Conservation (phyloP, 2,888 invertebrate species). For the Sisyra nigra region DNA sequence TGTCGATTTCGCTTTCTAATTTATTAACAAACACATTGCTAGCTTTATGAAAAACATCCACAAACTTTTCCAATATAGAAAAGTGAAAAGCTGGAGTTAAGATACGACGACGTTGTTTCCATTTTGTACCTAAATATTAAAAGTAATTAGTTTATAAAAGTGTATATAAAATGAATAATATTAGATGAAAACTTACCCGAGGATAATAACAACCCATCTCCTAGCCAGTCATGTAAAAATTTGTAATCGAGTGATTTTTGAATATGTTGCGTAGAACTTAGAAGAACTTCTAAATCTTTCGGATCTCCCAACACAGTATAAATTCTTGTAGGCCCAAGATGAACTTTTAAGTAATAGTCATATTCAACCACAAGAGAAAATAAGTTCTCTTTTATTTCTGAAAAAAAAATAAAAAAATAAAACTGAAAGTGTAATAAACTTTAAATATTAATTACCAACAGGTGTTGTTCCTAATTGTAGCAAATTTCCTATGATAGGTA, state of each 20-base stretch:
- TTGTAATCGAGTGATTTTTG: slow-evolving; percentile 21
- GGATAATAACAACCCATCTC: slow-evolving; percentile 23
- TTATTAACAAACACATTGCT: slow-evolving; percentile 37
- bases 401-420: slow-evolving; percentile 5
- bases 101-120: slow-evolving; percentile 51
- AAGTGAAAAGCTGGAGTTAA: slow-evolving; percentile 69
- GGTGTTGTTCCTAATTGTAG: slow-evolving; percentile 8
- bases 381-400: slow-evolving; percentile 12
- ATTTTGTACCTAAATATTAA: slow-evolving; percentile 30
- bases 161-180: background rate
- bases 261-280: slow-evolving; percentile 19
- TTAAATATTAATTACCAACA: background rate
- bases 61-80: slow-evolving; percentile 54
- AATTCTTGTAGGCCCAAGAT: slow-evolving; percentile 11
- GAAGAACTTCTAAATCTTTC: slow-evolving; percentile 16
- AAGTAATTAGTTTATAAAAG: background rate
- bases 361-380: slow-evolving; percentile 9
- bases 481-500: slow-evolving; percentile 12
- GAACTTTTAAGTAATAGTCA: slow-evolving; percentile 12
- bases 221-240: slow-evolving; percentile 22
- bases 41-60: slow-evolving; percentile 51
- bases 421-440: no score
- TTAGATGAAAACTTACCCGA: slow-evolving; percentile 17
- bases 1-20: slow-evolving; percentile 25
- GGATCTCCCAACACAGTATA: slow-evolving; percentile 13